Conservation (phyloP, 2,797 vertebrate genomes). For the Ceyx erithaca region DNA sequence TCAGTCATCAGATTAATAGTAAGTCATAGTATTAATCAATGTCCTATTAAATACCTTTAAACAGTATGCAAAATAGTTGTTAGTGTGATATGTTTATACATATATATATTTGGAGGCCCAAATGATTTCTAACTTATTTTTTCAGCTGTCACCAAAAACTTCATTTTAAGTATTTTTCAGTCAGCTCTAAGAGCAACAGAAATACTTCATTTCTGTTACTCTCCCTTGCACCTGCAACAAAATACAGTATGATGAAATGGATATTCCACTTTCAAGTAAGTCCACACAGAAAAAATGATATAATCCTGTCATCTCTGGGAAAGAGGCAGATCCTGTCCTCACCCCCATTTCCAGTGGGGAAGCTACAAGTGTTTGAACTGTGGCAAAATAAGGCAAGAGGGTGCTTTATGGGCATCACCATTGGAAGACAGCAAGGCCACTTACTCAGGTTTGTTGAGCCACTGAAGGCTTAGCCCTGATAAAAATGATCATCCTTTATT, state of each 20-base stretch:
- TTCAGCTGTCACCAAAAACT: neutral
- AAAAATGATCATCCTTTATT: neutral
- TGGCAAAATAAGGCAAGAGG: neutral
- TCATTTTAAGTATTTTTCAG: neutral
- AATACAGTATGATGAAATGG: neutral
- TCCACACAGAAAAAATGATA: neutral
- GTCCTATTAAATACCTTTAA: neutral
- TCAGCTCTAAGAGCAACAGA: neutral
- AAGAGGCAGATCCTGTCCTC: neutral
- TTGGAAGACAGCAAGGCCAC: neutral
- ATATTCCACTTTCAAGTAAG: neutral
- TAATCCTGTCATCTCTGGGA: neutral
- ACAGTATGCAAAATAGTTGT: neutral
- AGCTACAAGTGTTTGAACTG: neutral
- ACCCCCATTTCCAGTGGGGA: neutral
- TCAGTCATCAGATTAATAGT: neutral
- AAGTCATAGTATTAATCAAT: neutral
- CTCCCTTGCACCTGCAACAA: neutral
- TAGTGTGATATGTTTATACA: neutral
- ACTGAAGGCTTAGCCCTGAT: neutral
- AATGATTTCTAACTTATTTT: neutral
- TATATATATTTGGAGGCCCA: neutral
- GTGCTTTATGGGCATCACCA: neutral
- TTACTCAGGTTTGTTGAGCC: neutral
- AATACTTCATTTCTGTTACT: neutral